Percentiles rank a stretch among this genome's conserved stretches.
These are phyloP conservation scores for Baryphthengus martii DNA, from an alignment of 2,113 vertebrate genomes.

Conservation along the genomic window DNA sequence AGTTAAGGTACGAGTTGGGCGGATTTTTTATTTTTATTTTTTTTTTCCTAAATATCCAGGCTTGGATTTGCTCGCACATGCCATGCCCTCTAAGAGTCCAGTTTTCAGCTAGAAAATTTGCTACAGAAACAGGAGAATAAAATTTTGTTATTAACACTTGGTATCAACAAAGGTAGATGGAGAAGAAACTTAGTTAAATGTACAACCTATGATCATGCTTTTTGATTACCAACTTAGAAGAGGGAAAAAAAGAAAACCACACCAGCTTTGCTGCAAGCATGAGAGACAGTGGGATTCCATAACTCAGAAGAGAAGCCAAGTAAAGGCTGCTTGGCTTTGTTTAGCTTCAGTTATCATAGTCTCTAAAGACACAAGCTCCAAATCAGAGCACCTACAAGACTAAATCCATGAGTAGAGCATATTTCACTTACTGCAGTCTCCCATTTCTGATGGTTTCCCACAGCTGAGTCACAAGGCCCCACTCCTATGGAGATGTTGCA, in stretches of 20 bases:
- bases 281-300: background rate
- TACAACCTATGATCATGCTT: background rate
- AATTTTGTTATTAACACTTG: background rate
- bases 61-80: background rate
- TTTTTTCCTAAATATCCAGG: background rate
- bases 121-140: background rate
- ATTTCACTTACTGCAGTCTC: background rate
- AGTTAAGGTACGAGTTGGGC: background rate
- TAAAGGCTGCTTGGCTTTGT: background rate
- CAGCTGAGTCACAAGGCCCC: background rate
- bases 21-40: too few species aligned
- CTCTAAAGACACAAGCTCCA: background rate
- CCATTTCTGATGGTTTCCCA: background rate
- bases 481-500: accelerated
- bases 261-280: background rate
- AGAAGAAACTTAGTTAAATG: background rate
- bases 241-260: accelerated
- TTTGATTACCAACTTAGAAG: background rate
- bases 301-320: background rate
- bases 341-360: background rate
- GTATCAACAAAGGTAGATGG: background rate
- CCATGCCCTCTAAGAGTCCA: background rate
- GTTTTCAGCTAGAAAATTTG: background rate
- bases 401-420: accelerated
- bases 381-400: background rate